phyloP scores from a whole-genome alignment of 2,888 invertebrate genomes.

The Apoda limacodes region DNA sequence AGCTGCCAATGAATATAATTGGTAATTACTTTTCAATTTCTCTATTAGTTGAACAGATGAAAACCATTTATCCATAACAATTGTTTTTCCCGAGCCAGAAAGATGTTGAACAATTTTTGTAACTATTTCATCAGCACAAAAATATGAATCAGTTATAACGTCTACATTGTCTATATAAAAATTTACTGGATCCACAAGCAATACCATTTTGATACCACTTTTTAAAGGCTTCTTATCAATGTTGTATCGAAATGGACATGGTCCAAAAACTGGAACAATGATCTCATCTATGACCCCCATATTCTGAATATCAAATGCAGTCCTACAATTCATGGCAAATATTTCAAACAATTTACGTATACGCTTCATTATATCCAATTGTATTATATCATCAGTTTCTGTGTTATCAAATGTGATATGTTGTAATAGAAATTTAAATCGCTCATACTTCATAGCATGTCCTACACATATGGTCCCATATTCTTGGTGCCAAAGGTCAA shows the following conservation, averaged over 20 bases:
- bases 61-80: slow-evolving; percentile 54
- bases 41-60: slow-evolving; percentile 38
- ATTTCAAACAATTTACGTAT: slow-evolving; percentile 57
- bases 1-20: slow-evolving; percentile 40
- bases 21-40: slow-evolving; percentile 34
- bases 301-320: slow-evolving; percentile 38
- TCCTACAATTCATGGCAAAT: slow-evolving; percentile 55
- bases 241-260: slow-evolving; percentile 54
- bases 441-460: slow-evolving; percentile 42
- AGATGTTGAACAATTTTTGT: slow-evolving; percentile 48
- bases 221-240: slow-evolving; percentile 44
- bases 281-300: slow-evolving; percentile 52
- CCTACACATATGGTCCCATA: slow-evolving; percentile 40
- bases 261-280: slow-evolving; percentile 50
- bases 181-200: slow-evolving; percentile 47
- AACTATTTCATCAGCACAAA: slow-evolving; percentile 38
- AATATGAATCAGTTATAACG: slow-evolving; percentile 49
- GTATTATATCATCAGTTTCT: slow-evolving; percentile 33
- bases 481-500: slow-evolving; percentile 49
- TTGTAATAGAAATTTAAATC: slow-evolving; percentile 48
- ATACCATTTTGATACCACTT: slow-evolving; percentile 49
- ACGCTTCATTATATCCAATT: slow-evolving; percentile 47
- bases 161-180: slow-evolving; percentile 57
- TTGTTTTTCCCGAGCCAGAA: slow-evolving; percentile 36
- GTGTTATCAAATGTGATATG: slow-evolving; percentile 46